Conservation (phyloP, 2,888 invertebrate genomes). For the Matsumyia berberina region DNA sequence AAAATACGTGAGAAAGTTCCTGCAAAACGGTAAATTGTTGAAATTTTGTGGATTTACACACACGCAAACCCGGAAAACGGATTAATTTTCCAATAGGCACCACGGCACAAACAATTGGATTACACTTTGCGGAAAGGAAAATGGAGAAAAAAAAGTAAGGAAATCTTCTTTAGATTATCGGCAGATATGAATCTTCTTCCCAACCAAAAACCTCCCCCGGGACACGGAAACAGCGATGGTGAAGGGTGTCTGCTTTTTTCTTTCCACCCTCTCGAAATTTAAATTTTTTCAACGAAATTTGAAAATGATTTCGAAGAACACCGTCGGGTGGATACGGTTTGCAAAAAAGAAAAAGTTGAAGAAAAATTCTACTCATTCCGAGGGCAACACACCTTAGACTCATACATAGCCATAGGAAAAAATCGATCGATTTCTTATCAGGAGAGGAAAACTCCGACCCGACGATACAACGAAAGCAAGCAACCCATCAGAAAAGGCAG, state of each 20-base stretch:
- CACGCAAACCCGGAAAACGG: slow-evolving; percentile 25
- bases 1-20: slow-evolving; percentile 5
- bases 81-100: slow-evolving; percentile 23
- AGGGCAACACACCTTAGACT: slow-evolving; percentile 84
- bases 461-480: slow-evolving; percentile 70
- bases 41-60: slow-evolving; percentile 34
- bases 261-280: slow-evolving; percentile 15
- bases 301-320: no score
- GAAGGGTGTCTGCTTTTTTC: no score
- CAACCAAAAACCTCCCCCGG: no score
- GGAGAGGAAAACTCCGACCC: slow-evolving; percentile 72
- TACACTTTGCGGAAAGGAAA: slow-evolving; percentile 48
- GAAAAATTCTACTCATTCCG: slow-evolving; percentile 74
- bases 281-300: no score
- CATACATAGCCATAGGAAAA: slow-evolving; percentile 81
- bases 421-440: slow-evolving; percentile 78
- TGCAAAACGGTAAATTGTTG: slow-evolving; percentile 26
- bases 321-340: no score
- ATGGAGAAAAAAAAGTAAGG: slow-evolving; percentile 68
- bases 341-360: slow-evolving; percentile 29
- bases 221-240: no score
- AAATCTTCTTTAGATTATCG: slow-evolving; percentile 41
- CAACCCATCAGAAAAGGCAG: slow-evolving; percentile 35
- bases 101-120: slow-evolving; percentile 51
- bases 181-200: slow-evolving; percentile 50